phyloP scores from a whole-genome alignment of 2,113 vertebrate species.

The Pycnonotus jocosus region DNA sequence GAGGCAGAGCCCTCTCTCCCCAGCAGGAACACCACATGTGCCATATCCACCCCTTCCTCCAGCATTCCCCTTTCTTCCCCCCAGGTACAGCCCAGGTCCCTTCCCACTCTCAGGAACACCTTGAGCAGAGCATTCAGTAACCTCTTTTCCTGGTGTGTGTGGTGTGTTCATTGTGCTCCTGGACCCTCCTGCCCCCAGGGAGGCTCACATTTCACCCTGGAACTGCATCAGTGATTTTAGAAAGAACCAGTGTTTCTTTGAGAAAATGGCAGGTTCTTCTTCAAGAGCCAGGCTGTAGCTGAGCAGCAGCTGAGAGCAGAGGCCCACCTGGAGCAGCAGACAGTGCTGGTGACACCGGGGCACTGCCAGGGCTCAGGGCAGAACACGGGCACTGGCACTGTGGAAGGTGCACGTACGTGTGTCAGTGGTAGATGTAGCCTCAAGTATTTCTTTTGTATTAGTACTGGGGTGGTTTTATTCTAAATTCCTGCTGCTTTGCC shows the following conservation, averaged over 20 bases:
- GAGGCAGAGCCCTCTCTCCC: background rate
- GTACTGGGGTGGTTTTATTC: rapidly evolving
- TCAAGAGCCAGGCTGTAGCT: background rate
- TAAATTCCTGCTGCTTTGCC: background rate
- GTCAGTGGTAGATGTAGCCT: rapidly evolving
- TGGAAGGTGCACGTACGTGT: rapidly evolving
- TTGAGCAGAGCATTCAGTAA: background rate
- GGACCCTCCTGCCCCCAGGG: background rate
- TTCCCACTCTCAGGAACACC: background rate
- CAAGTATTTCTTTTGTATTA: background rate
- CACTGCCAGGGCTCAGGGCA: background rate
- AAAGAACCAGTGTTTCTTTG: background rate
- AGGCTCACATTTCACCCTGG: background rate
- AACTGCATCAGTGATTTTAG: rapidly evolving
- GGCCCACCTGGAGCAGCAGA: background rate
- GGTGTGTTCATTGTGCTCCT: background rate
- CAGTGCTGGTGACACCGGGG: rapidly evolving
- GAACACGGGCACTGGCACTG: rapidly evolving
- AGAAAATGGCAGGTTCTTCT: background rate
- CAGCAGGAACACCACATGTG: rapidly evolving
- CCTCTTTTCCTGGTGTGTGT: too few species aligned
- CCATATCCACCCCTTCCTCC: rapidly evolving
- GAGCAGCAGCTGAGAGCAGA: background rate
- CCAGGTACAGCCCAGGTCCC: background rate
- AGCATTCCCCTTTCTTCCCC: background rate